Evolutionary conservation across 2,797 vertebrate genomes (phyloP), one percentile per base, ranked within the genome.

Genomic region (Pseudopleuronectes americanus): DNA sequence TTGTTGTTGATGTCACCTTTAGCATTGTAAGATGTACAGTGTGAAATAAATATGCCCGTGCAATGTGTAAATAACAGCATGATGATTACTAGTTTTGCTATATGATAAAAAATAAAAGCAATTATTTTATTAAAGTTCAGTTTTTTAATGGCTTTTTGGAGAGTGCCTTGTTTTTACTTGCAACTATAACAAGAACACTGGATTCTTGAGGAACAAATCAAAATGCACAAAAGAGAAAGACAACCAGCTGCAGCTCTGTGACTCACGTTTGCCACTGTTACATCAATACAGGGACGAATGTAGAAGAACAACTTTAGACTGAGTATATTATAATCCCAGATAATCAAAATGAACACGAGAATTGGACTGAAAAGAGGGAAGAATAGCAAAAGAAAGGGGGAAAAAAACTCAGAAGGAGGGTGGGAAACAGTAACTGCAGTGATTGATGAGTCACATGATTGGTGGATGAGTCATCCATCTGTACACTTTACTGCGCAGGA

Each of bases 51-150:
- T 92, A 94, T 93, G 87, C 92, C 90, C 83, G 93, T 94, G 93
- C 93, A 95, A 95, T 94, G 95, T 98, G 97, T 97, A 98, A 96
- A 98, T 97, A 95, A 94, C 88, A 97, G 95, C 96, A 96, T 95
- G 95, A 96, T 94, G 94, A 96, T 95, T 94, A 94, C 92, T 97
- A 97, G 95, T 97, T 98, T 98, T 98, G 96, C 96, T 97, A 97
- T 94, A 94, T 94, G 93, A 95, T 85, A 94, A 91, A 95, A 95
- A 98, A 97, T 97, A 98, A 97, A 98, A 96, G 94, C 95, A 95
- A 96, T 96, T 98, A 97, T 98, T 98, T 98, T 98, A 97, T 96
- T 97, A 97, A 95, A 96, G 95, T 94, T 96, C 95, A 86, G 90
- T 93, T 95, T 94, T 95, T 95, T 94, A 90, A 94, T 95, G 93